Evolutionary conservation across 2,797 vertebrate genomes (phyloP).

Genomic region (Peromyscus aztecus): DNA sequence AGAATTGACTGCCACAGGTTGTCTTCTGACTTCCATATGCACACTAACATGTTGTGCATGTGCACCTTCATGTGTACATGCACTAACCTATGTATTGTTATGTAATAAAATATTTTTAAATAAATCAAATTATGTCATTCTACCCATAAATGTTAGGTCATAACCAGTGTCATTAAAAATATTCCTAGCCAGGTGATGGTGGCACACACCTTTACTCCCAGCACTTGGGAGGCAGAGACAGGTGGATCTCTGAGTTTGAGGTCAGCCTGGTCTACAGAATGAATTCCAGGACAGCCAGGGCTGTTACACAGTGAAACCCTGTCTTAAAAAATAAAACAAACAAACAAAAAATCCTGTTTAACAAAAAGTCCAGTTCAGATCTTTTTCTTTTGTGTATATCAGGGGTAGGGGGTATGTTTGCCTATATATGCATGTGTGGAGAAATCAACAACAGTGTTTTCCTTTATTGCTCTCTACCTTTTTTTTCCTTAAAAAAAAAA

Average conservation of each 20-base stretch:
- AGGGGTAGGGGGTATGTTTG: not conserved
- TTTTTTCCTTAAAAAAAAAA: not conserved
- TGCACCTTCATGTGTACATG: not conserved
- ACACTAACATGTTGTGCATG: not conserved
- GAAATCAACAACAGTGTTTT: not conserved
- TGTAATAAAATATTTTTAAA: not conserved
- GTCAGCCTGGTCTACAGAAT: not conserved
- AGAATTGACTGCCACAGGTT: not conserved
- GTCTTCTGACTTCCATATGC: not conserved
- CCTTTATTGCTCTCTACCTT: not conserved
- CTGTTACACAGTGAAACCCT: not conserved
- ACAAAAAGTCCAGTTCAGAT: not conserved
- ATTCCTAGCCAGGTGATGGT: not conserved
- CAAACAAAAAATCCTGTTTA: not conserved
- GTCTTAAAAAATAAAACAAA: not conserved
- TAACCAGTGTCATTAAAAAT: slow-evolving; percentile 17
- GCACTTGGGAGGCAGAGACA: not conserved
- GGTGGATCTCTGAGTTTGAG: not conserved
- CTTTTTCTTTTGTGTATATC: not conserved
- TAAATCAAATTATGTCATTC: not conserved
- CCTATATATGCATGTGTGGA: not conserved
- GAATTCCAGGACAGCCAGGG: not conserved
- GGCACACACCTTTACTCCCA: not conserved
- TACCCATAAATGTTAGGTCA: slow-evolving; percentile 12
- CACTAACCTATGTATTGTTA: not conserved